Evolutionary conservation across 2,888 invertebrate species (phyloP), one percentile per base, ranked within the genome.

Genomic region (Xiphydria camelus): DNA sequence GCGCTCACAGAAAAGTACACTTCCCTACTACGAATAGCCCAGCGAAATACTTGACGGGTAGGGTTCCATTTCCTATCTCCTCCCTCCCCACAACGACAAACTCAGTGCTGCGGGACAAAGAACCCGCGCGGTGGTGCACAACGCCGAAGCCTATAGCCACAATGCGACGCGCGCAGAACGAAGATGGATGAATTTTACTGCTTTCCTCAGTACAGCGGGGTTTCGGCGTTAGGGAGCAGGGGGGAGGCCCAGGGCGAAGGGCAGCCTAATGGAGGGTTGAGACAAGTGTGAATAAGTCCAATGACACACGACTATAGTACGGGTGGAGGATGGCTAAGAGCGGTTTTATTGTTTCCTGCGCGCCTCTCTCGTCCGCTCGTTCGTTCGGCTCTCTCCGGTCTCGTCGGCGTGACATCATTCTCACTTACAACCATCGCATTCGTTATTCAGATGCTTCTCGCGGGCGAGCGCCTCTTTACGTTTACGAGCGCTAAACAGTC

Each of bases 351-450:
- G 39, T 44, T 34, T 47, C 34, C 34, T 34, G 34, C 15, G 15
- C 10, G 18, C 17, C 15, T 34, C 17, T n/a, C 4, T n/a, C n/a
- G 23, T 6, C 6, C n/a, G n/a, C 23, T 6, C 6, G 7, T 23
- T n/a, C 23, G 19, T 10, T 19, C 26, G 26, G 39, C 39, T 38
- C 40, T 40, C 22, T 33, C 25, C 40, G 32, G 29, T 34, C 37
- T 40, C 49, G 41, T 23, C 44, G 52, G 51, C 48, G 52, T 57
- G 64, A 65, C 62, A 61, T 60, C 53, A 59, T 66, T 62, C 59
- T 55, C 53, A 46, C 53, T 52, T 43, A 49, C 50, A 42, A 47
- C 49, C 45, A 43, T 49, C 49, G 41, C 39, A 41, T 49, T 38
- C 35, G 38, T 54, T 44, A 45, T 52, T 55, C 53, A 43, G 43